Percentiles rank a stretch among this genome's conserved stretches.
These are phyloP conservation scores for Eupithecia pulchellata DNA, from an alignment of 2,888 invertebrate genomes.

Conservation along the genomic window DNA sequence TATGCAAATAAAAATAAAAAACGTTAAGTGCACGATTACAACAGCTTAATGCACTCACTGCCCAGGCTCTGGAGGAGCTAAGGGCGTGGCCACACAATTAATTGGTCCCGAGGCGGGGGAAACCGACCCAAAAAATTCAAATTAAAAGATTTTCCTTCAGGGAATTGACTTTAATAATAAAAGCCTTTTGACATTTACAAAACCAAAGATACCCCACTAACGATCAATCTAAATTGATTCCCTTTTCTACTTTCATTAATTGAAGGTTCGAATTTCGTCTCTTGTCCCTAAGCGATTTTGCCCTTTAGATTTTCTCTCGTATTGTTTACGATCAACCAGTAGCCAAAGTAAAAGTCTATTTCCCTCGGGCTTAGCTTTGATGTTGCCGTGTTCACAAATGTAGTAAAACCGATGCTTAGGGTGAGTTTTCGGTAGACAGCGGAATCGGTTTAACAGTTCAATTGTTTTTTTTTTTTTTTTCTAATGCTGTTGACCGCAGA, in stretches of 20 bases:
- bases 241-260: slow-evolving; percentile 8
- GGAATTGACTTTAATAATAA: background rate
- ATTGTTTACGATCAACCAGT: slow-evolving; percentile 45
- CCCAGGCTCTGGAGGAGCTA: background rate
- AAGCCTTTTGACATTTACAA: background rate
- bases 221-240: slow-evolving; percentile 3
- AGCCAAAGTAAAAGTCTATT: slow-evolving; percentile 32
- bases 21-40: background rate
- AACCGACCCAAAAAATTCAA: background rate
- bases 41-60: background rate
- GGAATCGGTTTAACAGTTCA: background rate
- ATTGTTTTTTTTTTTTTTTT: too few species aligned
- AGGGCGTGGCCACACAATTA: too few species aligned
- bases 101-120: too few species aligned
- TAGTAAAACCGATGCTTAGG: background rate
- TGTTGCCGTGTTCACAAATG: slow-evolving; percentile 20
- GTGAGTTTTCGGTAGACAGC: background rate
- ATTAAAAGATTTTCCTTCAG: background rate
- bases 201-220: slow-evolving; percentile 3
- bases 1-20: too few species aligned
- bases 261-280: slow-evolving; percentile 21
- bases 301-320: slow-evolving; percentile 19
- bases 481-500: too few species aligned
- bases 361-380: slow-evolving; percentile 31
- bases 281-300: slow-evolving; percentile 35